Base-by-base conservation (phyloP, 2,888 invertebrate species). In the Euzophera pinguis region DNA sequence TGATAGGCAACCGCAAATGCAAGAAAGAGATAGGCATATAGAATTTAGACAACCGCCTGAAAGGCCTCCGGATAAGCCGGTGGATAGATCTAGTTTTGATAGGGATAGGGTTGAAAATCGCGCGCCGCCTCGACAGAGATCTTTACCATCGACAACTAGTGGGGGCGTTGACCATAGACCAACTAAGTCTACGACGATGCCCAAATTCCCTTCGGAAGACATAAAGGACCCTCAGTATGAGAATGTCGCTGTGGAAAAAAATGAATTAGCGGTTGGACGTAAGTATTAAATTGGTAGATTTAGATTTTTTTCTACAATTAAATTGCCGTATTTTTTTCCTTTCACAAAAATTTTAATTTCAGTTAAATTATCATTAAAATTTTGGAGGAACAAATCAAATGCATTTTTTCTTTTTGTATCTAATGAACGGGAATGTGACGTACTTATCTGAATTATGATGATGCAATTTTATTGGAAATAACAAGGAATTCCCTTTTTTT, bases 101-200 rank as follows among this genome's bases (percentile, higher is more conserved):
- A 62, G 65, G 34, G 73, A 70, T 29, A 76, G 78, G 50, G 57
- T 67, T 4, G 86, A 84, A 6, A 78, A 55, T 57, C 69, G 84
- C 43, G 86, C 82, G 0, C 90, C 90, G 0, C 84, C 87, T 0
- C 69, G 90, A 35, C 90, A 90, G 42, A 72, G 89, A 48, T 90
- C 89, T 1, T 59, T 89, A 53, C 87, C 87, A 0, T 73, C 87
- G 0, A 73, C 81, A 0, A 85, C 81, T 0, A 82, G 79, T 54
- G 78, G 78, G 0, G 75, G 75, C 47, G 60, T 80, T 0, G 86
- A 88, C 32, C 81, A 70, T 13, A 73, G 84, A 39, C 91, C 91
- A 0, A 88, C 91, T 0, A 92, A 92, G 51, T 92, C 92, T 0
- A 91, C 82, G 3, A 92, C 92, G 0, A 92, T 91, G 75, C 92